Evolutionary conservation across 2,113 vertebrate species (phyloP), one percentile per base, ranked within the genome.

Genomic region (Morone chrysops): DNA sequence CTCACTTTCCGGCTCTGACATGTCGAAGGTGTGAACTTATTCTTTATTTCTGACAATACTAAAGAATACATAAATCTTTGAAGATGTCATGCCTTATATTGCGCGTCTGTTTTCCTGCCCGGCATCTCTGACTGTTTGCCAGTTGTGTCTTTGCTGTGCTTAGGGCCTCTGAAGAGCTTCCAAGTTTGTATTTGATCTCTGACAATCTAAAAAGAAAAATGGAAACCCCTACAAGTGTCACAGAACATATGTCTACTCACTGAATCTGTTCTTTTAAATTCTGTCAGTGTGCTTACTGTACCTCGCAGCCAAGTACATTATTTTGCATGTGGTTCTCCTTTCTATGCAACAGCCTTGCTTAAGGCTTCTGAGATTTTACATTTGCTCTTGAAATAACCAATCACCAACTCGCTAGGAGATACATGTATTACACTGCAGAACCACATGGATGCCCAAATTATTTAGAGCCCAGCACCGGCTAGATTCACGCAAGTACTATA

Each of bases 161-260:
- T 20, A 16, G 16, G 41, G 71, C 75, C 18, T 65, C 61, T 74
- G 51, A 81, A 73, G 25, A 50, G 41, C 76, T 83, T 85, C 57
- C 69, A 81, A 74, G 14, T 66, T 81, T 43, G 45, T 78, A 65
- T 86, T 80, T 88, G 70, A 86, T 74, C 70, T 66, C 65, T 73
- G 61, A 63, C 60, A 80, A 78, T 82, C 40, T 70, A 66, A 76
- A 76, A 61, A 63, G 31, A 22, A 83, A 67, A 78, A 56, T 20
- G 22, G 57, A 61, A 57, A 68, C 11, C 59, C 47, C 67, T 45
- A 40, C 18, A 66, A n/a, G 36, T 47, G 59, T 62, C 61, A 56
- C 8, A 43, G 20, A 74, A 43, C 36, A 25, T 18, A 31, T 11
- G 41, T 68, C 65, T 48, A n/a, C 43, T 41, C 43, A 1, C 22